A percentile compares a stretch with the other conserved stretches of the same genome.
Evolutionary conservation across 2,888 invertebrate genomes (phyloP).

Genomic region (Podabrus alpinus): DNA sequence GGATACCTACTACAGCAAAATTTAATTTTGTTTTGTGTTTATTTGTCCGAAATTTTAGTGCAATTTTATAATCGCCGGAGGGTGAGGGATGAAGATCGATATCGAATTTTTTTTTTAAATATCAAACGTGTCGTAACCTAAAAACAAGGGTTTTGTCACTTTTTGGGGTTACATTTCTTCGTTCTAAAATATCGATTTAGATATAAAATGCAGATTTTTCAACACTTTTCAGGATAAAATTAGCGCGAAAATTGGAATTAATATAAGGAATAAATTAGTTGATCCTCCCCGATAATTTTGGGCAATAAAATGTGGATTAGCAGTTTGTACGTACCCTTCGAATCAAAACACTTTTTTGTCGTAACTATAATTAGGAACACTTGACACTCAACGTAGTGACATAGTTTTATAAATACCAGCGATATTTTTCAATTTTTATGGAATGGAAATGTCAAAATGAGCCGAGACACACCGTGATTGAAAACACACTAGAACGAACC

Average conservation of each 20-base stretch:
- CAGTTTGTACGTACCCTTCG: background rate
- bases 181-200: background rate
- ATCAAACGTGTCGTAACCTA: background rate
- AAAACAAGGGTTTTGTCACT: background rate
- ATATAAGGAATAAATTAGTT: background rate
- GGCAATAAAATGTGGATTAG: background rate
- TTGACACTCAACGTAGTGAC: background rate
- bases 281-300: background rate
- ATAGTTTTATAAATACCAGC: background rate
- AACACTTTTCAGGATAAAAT: background rate
- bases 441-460: background rate
- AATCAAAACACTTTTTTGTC: background rate
- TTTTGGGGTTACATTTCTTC: background rate
- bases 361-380: background rate
- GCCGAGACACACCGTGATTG: background rate
- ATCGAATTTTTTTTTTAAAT: background rate
- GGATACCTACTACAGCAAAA: too few species aligned
- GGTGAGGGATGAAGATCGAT: background rate
- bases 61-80: background rate
- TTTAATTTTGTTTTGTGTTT: background rate
- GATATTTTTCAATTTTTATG: background rate
- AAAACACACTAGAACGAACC: background rate
- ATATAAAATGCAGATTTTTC: background rate
- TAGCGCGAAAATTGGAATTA: too few species aligned
- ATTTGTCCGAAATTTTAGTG: background rate